These are phyloP conservation scores for Drosophila conformis DNA, from an alignment of 2,888 invertebrate genomes.

Conservation along the genomic window DNA sequence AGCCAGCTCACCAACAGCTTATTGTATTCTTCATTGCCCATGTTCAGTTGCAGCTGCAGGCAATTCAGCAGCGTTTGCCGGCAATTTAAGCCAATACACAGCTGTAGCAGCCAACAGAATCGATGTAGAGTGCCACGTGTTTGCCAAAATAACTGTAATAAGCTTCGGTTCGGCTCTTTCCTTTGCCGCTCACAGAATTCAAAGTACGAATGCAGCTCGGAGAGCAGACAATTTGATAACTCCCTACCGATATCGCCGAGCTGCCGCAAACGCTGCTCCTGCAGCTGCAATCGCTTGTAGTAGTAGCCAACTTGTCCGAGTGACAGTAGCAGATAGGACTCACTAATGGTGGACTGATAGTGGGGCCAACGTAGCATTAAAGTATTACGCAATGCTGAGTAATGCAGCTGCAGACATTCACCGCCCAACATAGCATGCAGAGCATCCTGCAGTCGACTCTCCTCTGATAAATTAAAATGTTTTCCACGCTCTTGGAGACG, in stretches of 20 bases:
- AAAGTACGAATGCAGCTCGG: conserved; percentile 24
- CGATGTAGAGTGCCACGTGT: conserved; percentile 13
- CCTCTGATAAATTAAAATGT: rapidly evolving
- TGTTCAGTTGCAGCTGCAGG: conserved; percentile 30
- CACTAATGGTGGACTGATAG: conserved; percentile 45
- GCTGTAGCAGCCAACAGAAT: conserved; percentile 41
- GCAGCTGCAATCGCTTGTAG: conserved; percentile 36
- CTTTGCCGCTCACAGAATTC: conserved; percentile 9
- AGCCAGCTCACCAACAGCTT: conserved; percentile 40
- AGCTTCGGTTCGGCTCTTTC: not conserved
- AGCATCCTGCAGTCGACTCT: conserved; percentile 28
- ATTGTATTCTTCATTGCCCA: not conserved
- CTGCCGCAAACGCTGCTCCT: conserved; percentile 9
- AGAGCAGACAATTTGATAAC: conserved; percentile 17
- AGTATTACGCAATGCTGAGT: conserved; percentile 17
- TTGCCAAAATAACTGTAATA: conserved; percentile 21
- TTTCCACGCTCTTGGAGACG: conserved; percentile 7
- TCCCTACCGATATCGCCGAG: conserved; percentile 30
- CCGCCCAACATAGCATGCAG: conserved; percentile 46
- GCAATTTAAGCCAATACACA: not conserved
- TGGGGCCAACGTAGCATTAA: conserved; percentile 53
- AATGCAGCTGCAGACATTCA: conserved; percentile 44
- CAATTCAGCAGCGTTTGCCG: conserved; percentile 12
- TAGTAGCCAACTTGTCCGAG: conserved; percentile 52
- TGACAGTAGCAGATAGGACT: conserved; percentile 52